These are phyloP conservation scores for Hippocampus zosterae DNA, from an alignment of 2,113 vertebrate species.

Conservation along the genomic window DNA sequence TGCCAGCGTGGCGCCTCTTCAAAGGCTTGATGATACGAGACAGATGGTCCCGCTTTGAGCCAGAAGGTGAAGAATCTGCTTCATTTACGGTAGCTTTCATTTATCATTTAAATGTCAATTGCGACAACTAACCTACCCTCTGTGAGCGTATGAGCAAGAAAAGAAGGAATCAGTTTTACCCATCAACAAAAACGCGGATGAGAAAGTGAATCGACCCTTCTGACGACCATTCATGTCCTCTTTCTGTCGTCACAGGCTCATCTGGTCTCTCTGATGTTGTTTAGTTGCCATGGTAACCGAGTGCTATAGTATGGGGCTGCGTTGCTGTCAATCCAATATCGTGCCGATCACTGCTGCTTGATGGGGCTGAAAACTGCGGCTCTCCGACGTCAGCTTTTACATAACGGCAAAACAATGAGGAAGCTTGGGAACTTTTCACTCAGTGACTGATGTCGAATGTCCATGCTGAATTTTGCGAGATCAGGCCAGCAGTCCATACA, in stretches of 20 bases:
- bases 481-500: too few relatives aligned
- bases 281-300: slow-evolving; percentile 77
- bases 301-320: slow-evolving; percentile 65
- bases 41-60: slow-evolving; percentile 58
- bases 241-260: slow-evolving; percentile 60
- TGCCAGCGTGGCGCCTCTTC: slow-evolving; percentile 40
- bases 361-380: slow-evolving; percentile 10
- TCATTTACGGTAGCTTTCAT: neutral
- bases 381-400: slow-evolving; percentile 1
- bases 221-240: slow-evolving; percentile 49
- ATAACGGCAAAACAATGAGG: neutral
- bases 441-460: neutral
- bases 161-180: neutral
- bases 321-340: slow-evolving; percentile 46
- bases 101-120: neutral
- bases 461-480: neutral
- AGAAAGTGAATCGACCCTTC: neutral
- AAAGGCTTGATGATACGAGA: slow-evolving; percentile 51
- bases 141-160: neutral
- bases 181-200: neutral
- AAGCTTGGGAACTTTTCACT: neutral
- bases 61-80: slow-evolving; percentile 43
- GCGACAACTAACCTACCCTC: neutral
- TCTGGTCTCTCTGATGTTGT: slow-evolving; percentile 71
- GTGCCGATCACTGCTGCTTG: slow-evolving; percentile 21